Percentiles rank a stretch among this genome's conserved stretches.
Conservation (phyloP, 2,888 invertebrate species). For the Napeogenes inachia region DNA sequence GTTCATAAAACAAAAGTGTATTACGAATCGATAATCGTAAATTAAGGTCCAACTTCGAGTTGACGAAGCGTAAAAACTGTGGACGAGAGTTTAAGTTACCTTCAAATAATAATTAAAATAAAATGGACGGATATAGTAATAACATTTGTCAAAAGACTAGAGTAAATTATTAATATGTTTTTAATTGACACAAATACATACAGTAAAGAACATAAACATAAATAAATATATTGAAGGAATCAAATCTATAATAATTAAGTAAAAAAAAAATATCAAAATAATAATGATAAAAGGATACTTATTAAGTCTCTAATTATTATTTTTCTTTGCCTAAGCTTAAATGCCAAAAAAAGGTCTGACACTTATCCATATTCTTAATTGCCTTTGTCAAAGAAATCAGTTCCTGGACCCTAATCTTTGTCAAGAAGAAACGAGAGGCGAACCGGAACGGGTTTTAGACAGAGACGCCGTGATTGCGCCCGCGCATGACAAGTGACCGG, state of each 20-base stretch:
- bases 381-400: slow-evolving; percentile 34
- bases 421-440: slow-evolving; percentile 51
- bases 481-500: slow-evolving; percentile 73
- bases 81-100: slow-evolving; percentile 71
- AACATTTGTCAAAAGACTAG: slow-evolving; percentile 46
- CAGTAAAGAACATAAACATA: neutral
- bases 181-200: slow-evolving; percentile 11
- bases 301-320: slow-evolving; percentile 16
- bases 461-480: slow-evolving; percentile 53
- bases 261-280: too few relatives aligned
- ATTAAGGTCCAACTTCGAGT: slow-evolving; percentile 60
- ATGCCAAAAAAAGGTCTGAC: slow-evolving; percentile 52
- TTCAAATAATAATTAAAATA: slow-evolving; percentile 48
- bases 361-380: slow-evolving; percentile 36
- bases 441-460: slow-evolving; percentile 68
- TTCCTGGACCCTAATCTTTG: slow-evolving; percentile 55
- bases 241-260: too few relatives aligned
- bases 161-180: slow-evolving; percentile 38
- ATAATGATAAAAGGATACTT: slow-evolving; percentile 8
- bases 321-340: slow-evolving; percentile 35
- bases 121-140: slow-evolving; percentile 40
- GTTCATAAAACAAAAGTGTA: slow-evolving; percentile 42
- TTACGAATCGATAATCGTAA: slow-evolving; percentile 68
- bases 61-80: slow-evolving; percentile 73
- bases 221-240: neutral